These are phyloP conservation scores for Tapera naevia DNA, from an alignment of 2,797 vertebrate species.

Conservation along the genomic window DNA sequence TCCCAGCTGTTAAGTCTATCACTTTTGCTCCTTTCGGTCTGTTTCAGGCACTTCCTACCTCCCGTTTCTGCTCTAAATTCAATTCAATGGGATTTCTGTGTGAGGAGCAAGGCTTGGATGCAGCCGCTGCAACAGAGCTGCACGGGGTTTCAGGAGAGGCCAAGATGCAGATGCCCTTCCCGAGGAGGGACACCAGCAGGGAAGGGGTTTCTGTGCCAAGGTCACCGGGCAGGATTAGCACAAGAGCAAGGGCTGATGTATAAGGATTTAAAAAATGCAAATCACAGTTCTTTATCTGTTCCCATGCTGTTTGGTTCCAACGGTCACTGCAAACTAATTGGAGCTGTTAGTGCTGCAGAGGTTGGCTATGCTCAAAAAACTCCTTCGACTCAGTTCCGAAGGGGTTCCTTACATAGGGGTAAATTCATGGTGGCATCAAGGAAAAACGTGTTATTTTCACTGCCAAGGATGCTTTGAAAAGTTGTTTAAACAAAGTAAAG, in stretches of 20 bases:
- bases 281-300: neutral
- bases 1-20: neutral
- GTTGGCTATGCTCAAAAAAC: neutral
- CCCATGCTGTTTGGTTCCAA: neutral
- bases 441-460: neutral
- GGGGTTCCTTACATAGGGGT: neutral
- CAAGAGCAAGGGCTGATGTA: neutral
- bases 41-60: neutral
- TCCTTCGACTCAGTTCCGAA: neutral
- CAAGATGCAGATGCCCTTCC: neutral
- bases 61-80: neutral
- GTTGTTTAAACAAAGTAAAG: constrained; percentile 54
- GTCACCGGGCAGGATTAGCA: neutral
- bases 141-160: neutral
- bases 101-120: neutral
- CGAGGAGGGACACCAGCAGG: accelerated
- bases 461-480: constrained; percentile 40
- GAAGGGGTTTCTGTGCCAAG: neutral
- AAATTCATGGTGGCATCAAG: constrained; percentile 1
- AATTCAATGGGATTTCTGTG: neutral
- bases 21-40: neutral
- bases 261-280: neutral
- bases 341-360: neutral
- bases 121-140: accelerated
- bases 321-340: neutral